These are phyloP conservation scores for Carcinoscorpius rotundicauda DNA, from an alignment of 1,140 invertebrate species.

Conservation along the genomic window DNA sequence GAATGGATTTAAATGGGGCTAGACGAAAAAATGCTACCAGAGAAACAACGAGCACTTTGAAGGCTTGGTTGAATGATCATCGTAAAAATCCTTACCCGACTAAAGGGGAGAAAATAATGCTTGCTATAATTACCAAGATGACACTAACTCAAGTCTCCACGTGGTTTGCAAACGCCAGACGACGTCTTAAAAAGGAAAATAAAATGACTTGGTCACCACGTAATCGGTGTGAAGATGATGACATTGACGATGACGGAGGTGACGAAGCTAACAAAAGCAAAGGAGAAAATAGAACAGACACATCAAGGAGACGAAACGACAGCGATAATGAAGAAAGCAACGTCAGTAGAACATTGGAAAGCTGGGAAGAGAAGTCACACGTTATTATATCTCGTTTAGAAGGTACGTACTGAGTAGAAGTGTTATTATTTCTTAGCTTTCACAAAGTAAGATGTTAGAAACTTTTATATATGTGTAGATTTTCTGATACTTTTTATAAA, in stretches of 20 bases:
- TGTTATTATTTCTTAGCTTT: too few relatives aligned
- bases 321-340: too few relatives aligned
- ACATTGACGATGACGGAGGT: conserved; percentile 24
- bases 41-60: conserved; percentile 92
- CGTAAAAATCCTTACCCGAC: conserved; percentile 62
- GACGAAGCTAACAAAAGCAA: neutral
- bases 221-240: conserved; percentile 38
- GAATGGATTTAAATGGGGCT: conserved; percentile 78
- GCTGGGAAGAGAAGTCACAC: too few relatives aligned
- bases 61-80: conserved; percentile 83
- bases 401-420: too few relatives aligned
- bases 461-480: too few relatives aligned
- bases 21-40: conserved; percentile 90
- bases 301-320: too few relatives aligned
- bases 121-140: conserved; percentile 48
- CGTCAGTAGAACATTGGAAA: too few relatives aligned
- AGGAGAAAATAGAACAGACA: too few relatives aligned
- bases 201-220: conserved; percentile 45
- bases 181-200: conserved; percentile 45
- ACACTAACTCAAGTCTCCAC: conserved; percentile 46
- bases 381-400: too few relatives aligned
- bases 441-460: too few relatives aligned
- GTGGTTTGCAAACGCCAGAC: conserved; percentile 47
- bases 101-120: conserved; percentile 47
- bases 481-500: too few relatives aligned